A percentile compares a stretch with the other conserved stretches of the same genome.
Conservation (phyloP, 2,888 invertebrate species). For the Ochropacha duplaris region DNA sequence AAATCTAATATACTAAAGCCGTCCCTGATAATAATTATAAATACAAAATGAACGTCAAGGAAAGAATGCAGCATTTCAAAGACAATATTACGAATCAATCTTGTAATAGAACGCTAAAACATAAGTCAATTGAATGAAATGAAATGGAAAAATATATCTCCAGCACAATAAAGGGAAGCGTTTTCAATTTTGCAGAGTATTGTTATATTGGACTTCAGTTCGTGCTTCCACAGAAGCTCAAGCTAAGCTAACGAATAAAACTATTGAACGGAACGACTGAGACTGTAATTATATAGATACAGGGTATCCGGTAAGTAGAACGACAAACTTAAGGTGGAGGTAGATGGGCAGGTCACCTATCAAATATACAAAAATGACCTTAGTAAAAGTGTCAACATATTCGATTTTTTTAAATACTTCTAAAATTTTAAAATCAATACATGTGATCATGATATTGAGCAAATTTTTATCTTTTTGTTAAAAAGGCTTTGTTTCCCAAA, state of each 20-base stretch:
- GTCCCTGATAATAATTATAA: not conserved
- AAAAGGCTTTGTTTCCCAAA: not conserved
- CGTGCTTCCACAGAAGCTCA: constrained; percentile 15
- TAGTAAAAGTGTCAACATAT: too few species aligned
- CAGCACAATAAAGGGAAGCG: constrained; percentile 4
- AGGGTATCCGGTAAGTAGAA: too few species aligned
- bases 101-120: not conserved
- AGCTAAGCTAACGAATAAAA: constrained; percentile 14
- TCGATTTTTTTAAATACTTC: too few species aligned
- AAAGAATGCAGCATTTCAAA: not conserved
- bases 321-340: too few species aligned
- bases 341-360: too few species aligned
- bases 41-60: too few species aligned
- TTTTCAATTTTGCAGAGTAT: constrained; percentile 18
- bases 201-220: constrained; percentile 11
- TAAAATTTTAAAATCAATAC: too few species aligned
- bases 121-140: not conserved
- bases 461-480: not conserved
- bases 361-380: too few species aligned
- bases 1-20: not conserved
- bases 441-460: too few species aligned
- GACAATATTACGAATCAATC: not conserved
- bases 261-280: not conserved
- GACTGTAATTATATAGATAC: not conserved
- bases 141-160: not conserved